phyloP scores from a whole-genome alignment of 2,113 vertebrate genomes.

The Xenopus tropicalis region UCB_Xtro_10.0 CM004444.2:51615001-51615500 shows the following conservation, averaged over 20 bases:
- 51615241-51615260: constrained; percentile 20
- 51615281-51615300: not conserved
- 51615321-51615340: too few relatives aligned
- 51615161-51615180: constrained; percentile 3
- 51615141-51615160: not conserved
- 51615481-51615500: too few relatives aligned
- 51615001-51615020: too few relatives aligned
- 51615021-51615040: not conserved
- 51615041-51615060: not conserved
- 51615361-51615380: too few relatives aligned
- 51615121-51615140: constrained; percentile 3
- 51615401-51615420: too few relatives aligned
- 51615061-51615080: not conserved
- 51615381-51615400: too few relatives aligned
- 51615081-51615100: constrained; percentile 7
- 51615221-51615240: not conserved
- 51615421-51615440: too few relatives aligned
- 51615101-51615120: not conserved
- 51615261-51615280: constrained; percentile 5
- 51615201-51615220: constrained; percentile 20
- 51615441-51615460: too few relatives aligned
- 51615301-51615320: too few relatives aligned
- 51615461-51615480: too few relatives aligned
- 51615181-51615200: not conserved
- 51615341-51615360: too few relatives aligned